Conservation (phyloP, 2,113 vertebrate species). For the Anolis carolinensis region DNA sequence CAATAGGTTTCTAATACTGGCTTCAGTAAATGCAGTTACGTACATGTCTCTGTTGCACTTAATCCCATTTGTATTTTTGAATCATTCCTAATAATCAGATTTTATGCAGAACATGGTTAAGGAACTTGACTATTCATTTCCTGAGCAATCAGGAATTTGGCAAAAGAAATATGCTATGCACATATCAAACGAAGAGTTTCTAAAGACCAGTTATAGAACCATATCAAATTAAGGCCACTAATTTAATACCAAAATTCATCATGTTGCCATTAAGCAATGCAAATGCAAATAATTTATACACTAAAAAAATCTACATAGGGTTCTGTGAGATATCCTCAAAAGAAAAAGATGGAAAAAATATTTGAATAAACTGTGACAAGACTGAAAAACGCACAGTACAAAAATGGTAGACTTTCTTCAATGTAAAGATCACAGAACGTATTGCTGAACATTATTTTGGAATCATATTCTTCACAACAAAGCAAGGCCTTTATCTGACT, state of each 20-base stretch:
- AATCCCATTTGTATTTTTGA: not conserved
- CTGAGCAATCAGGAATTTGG: not conserved
- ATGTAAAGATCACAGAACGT: slow-evolving; percentile 36
- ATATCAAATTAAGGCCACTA: not conserved
- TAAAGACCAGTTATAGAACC: not conserved
- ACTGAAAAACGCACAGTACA: slow-evolving; percentile 1
- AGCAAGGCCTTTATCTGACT: not conserved
- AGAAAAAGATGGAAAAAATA: slow-evolving; percentile 19
- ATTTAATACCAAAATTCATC: slow-evolving; percentile 12
- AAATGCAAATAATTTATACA: not conserved
- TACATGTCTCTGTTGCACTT: not conserved
- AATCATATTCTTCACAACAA: slow-evolving; percentile 26
- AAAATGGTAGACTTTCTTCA: slow-evolving; percentile 32
- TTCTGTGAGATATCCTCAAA: slow-evolving; percentile 27
- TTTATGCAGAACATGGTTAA: not conserved
- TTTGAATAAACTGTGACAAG: slow-evolving; percentile 21
- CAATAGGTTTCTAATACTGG: not conserved
- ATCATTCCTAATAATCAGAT: not conserved
- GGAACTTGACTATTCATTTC: not conserved
- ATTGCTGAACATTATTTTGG: slow-evolving; percentile 42
- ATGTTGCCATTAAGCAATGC: not conserved
- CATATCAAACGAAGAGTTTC: not conserved
- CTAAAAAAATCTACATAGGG: slow-evolving; percentile 21
- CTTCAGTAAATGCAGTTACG: not conserved
- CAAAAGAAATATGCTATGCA: not conserved